A percentile compares a stretch with the other conserved stretches of the same genome.
These are phyloP conservation scores for Neodiprion pinetum DNA, from an alignment of 1,140 invertebrate species.

Conservation along the genomic window DNA sequence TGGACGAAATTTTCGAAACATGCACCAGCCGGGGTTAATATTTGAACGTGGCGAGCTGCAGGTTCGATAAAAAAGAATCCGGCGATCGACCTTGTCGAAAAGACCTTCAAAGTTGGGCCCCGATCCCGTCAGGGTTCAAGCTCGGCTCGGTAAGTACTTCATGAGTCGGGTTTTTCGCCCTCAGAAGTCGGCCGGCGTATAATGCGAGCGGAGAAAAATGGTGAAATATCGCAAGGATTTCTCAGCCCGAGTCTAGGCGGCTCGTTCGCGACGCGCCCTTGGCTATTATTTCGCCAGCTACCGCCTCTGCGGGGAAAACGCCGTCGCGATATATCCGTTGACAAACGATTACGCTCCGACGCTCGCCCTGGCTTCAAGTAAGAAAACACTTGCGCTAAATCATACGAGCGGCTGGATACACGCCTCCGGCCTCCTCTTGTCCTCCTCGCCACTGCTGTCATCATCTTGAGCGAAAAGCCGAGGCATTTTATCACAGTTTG, in stretches of 20 bases:
- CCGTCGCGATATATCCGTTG: neutral
- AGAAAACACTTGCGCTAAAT: slow-evolving; percentile 5
- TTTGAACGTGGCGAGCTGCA: too few relatives aligned
- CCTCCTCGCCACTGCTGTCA: neutral
- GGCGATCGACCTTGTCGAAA: too few relatives aligned
- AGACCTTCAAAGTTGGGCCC: too few relatives aligned
- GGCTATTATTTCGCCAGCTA: slow-evolving; percentile 2
- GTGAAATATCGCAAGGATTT: slow-evolving; percentile 2
- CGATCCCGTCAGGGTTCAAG: too few relatives aligned
- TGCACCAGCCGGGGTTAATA: too few relatives aligned
- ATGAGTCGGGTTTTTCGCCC: too few relatives aligned
- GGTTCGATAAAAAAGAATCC: too few relatives aligned
- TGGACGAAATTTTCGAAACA: too few relatives aligned
- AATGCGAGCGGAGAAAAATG: too few relatives aligned
- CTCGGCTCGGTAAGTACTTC: neutral
- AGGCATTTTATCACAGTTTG: too few relatives aligned
- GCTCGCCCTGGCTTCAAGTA: neutral
- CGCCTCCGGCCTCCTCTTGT: neutral
- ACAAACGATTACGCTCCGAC: neutral
- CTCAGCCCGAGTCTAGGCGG: neutral
- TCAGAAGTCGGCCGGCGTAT: too few relatives aligned
- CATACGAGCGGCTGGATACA: neutral
- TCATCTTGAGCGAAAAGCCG: neutral
- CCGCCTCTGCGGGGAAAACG: neutral
- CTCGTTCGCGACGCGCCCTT: neutral